phyloP scores from a whole-genome alignment of 2,797 vertebrate genomes.

The Gambusia yucatana region DNA sequence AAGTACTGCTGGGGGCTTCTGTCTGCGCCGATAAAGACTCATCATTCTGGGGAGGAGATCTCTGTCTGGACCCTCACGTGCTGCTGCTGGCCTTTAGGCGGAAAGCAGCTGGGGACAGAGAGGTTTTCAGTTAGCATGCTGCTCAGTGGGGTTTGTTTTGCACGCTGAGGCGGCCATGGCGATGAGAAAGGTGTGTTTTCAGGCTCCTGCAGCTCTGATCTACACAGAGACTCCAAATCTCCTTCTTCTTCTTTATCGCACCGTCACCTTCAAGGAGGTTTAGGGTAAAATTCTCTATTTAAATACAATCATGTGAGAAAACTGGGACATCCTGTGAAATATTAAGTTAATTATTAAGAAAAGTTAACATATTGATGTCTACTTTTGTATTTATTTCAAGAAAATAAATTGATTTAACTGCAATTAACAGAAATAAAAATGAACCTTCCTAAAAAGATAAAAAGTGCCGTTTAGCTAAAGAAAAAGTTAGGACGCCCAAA shows the following conservation, averaged over 20 bases:
- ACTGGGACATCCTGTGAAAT: not conserved
- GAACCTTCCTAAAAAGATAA: not conserved
- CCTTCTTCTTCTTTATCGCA: not conserved
- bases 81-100: slow-evolving; percentile 47
- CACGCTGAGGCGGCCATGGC: slow-evolving; percentile 47
- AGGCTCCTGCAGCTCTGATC: not conserved
- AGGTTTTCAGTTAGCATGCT: slow-evolving; percentile 35
- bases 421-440: not conserved
- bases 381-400: not conserved
- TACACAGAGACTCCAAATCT: not conserved
- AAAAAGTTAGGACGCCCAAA: not conserved
- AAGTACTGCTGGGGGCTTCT: slow-evolving; percentile 21
- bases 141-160: slow-evolving; percentile 39
- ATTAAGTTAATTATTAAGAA: not conserved
- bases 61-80: slow-evolving; percentile 41
- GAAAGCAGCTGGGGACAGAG: slow-evolving; percentile 27
- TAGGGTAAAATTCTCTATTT: not conserved
- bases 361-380: not conserved
- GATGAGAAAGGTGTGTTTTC: slow-evolving; percentile 23
- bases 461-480: not conserved
- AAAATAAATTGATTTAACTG: not conserved
- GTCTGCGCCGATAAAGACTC: slow-evolving; percentile 18
- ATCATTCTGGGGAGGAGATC: slow-evolving; percentile 21
- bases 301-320: not conserved
- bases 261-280: not conserved